phyloP scores from a whole-genome alignment of 2,888 invertebrate genomes.

The Muscina levida region DNA sequence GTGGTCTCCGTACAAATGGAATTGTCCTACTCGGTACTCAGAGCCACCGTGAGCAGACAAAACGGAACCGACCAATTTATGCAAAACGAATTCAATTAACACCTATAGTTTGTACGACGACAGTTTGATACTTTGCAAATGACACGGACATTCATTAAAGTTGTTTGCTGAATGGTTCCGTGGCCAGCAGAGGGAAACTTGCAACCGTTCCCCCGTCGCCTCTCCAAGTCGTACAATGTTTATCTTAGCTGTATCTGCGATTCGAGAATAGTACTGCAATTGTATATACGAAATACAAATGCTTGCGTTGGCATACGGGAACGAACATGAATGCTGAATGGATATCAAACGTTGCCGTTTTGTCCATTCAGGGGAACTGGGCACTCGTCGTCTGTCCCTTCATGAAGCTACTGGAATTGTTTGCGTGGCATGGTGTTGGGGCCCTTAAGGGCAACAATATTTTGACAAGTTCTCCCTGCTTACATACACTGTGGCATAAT shows the following conservation, averaged over 20 bases:
- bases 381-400: neutral
- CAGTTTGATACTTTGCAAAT: slow-evolving; percentile 60
- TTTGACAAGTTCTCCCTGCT: slow-evolving; percentile 16
- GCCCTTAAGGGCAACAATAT: slow-evolving; percentile 29
- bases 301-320: too few species aligned
- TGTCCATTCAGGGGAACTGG: neutral
- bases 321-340: neutral
- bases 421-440: neutral
- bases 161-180: neutral
- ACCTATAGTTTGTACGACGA: slow-evolving; percentile 72
- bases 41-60: slow-evolving; percentile 60
- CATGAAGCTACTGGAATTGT: neutral
- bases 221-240: neutral
- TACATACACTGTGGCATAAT: slow-evolving; percentile 9
- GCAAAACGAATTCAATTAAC: slow-evolving; percentile 80
- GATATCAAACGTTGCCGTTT: slow-evolving; percentile 5
- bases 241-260: slow-evolving; percentile 15
- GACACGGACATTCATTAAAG: slow-evolving; percentile 62
- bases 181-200: neutral
- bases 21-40: slow-evolving; percentile 29
- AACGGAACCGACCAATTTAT: slow-evolving; percentile 73
- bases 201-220: neutral
- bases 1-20: slow-evolving; percentile 49
- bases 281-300: slow-evolving; percentile 17
- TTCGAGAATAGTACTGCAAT: neutral